Conservation (phyloP, 2,888 invertebrate species). For the Koerneria pararmatus region DNA sequence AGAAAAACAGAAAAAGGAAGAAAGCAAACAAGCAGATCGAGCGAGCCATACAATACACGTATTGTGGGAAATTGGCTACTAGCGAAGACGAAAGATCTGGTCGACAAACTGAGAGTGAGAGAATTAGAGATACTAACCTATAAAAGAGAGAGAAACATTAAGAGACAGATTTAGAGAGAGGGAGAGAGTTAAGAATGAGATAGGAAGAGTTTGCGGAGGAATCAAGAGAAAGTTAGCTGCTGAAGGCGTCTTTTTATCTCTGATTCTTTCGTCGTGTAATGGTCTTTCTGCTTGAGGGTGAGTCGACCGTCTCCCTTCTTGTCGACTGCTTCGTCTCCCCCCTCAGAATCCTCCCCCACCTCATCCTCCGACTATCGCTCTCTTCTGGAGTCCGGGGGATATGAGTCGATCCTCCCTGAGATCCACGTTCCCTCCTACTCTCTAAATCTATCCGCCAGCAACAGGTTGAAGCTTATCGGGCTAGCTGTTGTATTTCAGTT, state of each 20-base stretch:
- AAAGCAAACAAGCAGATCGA: neutral
- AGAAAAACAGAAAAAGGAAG: conserved; percentile 4
- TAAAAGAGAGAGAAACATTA: neutral
- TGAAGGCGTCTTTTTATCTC: neutral
- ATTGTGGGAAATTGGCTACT: too few relatives aligned
- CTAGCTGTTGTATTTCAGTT: too few relatives aligned
- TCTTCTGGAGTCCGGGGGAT: conserved; percentile 24
- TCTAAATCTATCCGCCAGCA: conserved; percentile 15
- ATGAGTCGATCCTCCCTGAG: conserved; percentile 21
- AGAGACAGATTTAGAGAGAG: neutral
- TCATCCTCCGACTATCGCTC: conserved; percentile 21
- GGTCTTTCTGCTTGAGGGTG: conserved; percentile 23
- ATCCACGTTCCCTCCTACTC: conserved; percentile 14
- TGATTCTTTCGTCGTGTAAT: neutral
- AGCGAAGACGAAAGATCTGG: too few relatives aligned
- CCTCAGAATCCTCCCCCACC: conserved; percentile 21
- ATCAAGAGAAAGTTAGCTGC: neutral
- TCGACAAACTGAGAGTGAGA: neutral
- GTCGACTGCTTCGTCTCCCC: conserved; percentile 30
- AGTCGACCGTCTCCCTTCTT: conserved; percentile 36
- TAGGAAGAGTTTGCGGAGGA: neutral
- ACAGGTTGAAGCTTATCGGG: too few relatives aligned
- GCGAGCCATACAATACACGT: too few relatives aligned
- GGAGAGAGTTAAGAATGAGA: neutral
- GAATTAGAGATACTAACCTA: neutral